These are phyloP conservation scores for Diplodus puntazzo DNA, from an alignment of 2,797 vertebrate species.

Conservation along the genomic window DNA sequence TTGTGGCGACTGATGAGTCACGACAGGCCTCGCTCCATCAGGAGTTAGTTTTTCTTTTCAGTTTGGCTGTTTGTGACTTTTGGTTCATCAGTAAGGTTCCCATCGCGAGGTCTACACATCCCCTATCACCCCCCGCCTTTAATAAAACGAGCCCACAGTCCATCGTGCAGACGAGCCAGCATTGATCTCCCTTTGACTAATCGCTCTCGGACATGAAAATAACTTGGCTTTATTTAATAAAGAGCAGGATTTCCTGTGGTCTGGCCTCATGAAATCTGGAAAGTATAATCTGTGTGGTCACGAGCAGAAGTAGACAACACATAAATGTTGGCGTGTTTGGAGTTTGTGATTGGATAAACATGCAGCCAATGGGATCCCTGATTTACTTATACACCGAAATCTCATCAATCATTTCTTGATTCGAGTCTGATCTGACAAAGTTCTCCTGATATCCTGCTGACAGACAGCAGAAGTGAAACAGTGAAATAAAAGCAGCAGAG, in stretches of 20 bases:
- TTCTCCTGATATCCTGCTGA: neutral
- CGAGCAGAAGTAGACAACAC: constrained; percentile 6
- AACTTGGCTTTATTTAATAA: constrained; percentile 45
- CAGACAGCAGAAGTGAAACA: too few relatives aligned
- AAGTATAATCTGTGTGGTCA: constrained; percentile 20
- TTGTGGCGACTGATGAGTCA: constrained; percentile 22
- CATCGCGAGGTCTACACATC: neutral
- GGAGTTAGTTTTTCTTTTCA: neutral
- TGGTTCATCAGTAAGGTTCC: neutral
- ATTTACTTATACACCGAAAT: neutral
- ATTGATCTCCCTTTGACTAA: constrained; percentile 14
- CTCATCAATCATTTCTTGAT: neutral
- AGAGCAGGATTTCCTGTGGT: constrained; percentile 46
- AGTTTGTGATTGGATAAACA: constrained; percentile 16
- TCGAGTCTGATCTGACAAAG: neutral
- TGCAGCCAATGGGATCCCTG: neutral
- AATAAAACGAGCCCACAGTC: neutral
- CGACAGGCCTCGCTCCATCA: neutral
- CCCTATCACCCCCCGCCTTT: neutral
- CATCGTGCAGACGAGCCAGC: neutral
- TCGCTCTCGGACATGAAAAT: constrained; percentile 20
- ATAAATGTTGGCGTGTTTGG: neutral
- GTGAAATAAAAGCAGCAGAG: too few relatives aligned
- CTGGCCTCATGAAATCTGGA: constrained; percentile 31
- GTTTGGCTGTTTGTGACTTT: neutral